Evolutionary conservation across 2,113 vertebrate genomes (phyloP), one percentile per base, ranked within the genome.

Genomic region (Aptenodytes patagonicus): DNA sequence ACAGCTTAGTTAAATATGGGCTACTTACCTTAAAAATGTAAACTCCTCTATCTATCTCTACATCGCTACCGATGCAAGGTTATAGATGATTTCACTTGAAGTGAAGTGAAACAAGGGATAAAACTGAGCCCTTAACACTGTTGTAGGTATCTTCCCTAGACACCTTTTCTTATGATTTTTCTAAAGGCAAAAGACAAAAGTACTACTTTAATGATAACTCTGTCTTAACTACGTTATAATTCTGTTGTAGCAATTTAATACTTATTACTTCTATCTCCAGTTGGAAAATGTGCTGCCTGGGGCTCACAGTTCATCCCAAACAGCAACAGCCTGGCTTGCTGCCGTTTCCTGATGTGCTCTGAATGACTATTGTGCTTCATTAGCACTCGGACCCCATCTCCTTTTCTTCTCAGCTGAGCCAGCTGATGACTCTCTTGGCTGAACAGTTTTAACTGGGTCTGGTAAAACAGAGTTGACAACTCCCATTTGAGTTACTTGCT

Each of bases 251-350:
- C 70, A 87, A 77, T 91, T 89, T 85, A 72, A 65, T 92, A 62
- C 71, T 91, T 69, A 82, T 7, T 87, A 40, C 58, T 87, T 76
- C 83, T 73, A 29, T 32, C 61, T 88, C 55, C 68, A 83, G 46
- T 34, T 84, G 82, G 83, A 89, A 94, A 95, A 89, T 91, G 82
- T 86, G 83, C 34, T 83, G 87, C 86, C 86, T 90, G 77, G 17
- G 90, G 84, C 84, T 88, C 55, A 17, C 16, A 20, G 71, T 44
- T 95, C 84, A 65, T 79, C 92, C 46, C 57, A 46, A 82, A 36
- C 52, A 75, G 36, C 57, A 76, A 22, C 44, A 91, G 36, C 54
- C 57, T 76, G 79, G 36, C 44, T 83, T 36, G 40, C 51, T 93
- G 34, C 54, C 13, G 3, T 73, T 91, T 94, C 75, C 65, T 76